These are phyloP conservation scores for Leptocoma aspasia DNA, from an alignment of 2,113 vertebrate genomes.

Conservation along the genomic window DNA sequence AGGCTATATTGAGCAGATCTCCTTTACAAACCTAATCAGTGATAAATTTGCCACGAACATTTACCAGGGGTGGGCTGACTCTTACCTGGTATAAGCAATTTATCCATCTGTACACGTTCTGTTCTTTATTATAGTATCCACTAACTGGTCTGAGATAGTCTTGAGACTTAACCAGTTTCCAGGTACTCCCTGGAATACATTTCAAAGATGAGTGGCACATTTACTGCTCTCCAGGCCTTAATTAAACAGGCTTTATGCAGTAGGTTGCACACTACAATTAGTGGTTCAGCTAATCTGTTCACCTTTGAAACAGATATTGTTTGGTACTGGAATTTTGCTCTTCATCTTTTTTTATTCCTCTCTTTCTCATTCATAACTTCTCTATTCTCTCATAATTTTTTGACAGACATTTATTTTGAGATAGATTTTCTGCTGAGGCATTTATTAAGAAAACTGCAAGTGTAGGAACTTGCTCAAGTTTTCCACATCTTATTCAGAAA, in stretches of 20 bases:
- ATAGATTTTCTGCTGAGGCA: neutral
- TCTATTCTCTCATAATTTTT: neutral
- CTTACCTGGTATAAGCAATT: neutral
- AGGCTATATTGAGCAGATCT: neutral
- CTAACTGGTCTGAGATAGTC: neutral
- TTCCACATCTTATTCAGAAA: neutral
- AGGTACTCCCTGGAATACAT: neutral
- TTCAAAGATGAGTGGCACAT: neutral
- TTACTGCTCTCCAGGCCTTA: neutral
- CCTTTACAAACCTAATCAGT: neutral
- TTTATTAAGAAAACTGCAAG: neutral
- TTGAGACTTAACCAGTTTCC: neutral
- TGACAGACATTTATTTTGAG: neutral
- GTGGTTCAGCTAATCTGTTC: neutral
- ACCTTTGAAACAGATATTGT: neutral
- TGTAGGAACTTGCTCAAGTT: neutral
- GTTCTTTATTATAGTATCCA: neutral
- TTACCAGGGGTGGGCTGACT: neutral
- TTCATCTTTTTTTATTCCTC: neutral
- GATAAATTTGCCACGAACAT: neutral
- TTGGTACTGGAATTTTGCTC: neutral
- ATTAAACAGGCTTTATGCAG: neutral
- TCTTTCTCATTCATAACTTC: neutral
- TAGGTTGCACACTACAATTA: neutral
- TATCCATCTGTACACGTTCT: neutral